These are phyloP conservation scores for Gymnoscopelus braueri DNA, from an alignment of 2,797 vertebrate genomes.

Conservation along the genomic window DNA sequence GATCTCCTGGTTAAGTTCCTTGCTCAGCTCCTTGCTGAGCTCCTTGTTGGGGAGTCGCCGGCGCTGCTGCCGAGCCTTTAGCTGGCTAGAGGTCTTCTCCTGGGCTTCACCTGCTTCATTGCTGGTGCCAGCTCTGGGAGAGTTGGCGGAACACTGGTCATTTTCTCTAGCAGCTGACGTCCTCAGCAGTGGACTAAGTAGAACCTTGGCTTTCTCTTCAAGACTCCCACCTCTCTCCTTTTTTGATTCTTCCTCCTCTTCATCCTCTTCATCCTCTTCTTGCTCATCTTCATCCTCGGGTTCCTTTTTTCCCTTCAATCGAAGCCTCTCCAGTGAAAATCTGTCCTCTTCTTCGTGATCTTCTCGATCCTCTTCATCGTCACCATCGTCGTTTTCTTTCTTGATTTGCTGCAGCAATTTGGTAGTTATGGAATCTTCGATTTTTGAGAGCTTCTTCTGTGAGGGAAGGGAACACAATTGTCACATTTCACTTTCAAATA, in stretches of 20 bases:
- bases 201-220: conserved; percentile 61
- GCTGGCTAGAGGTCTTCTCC: conserved; percentile 79
- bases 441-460: conserved; percentile 88
- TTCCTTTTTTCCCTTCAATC: conserved; percentile 56
- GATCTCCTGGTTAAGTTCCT: conserved; percentile 90
- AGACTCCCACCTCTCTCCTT: conserved; percentile 50
- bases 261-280: conserved; percentile 49
- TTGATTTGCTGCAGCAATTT: conserved; percentile 89
- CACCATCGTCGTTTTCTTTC: conserved; percentile 85
- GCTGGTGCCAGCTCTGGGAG: conserved; percentile 89
- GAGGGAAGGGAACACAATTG: conserved; percentile 28
- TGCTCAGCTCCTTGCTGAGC: conserved; percentile 90
- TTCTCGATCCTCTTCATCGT: conserved; percentile 66
- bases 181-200: conserved; percentile 75
- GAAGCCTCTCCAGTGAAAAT: conserved; percentile 51
- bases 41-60: conserved; percentile 87
- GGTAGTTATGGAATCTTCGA: conserved; percentile 80
- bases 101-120: conserved; percentile 81
- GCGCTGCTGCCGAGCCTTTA: conserved; percentile 85
- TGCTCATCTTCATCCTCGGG: conserved; percentile 56
- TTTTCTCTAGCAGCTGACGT: conserved; percentile 78
- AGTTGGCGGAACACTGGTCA: conserved; percentile 86
- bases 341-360: conserved; percentile 73
- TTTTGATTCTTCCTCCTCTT: conserved; percentile 22
- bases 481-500: not conserved